Evolutionary conservation across 2,797 vertebrate genomes (phyloP).

Genomic region (Bradypodion pumilum): DNA sequence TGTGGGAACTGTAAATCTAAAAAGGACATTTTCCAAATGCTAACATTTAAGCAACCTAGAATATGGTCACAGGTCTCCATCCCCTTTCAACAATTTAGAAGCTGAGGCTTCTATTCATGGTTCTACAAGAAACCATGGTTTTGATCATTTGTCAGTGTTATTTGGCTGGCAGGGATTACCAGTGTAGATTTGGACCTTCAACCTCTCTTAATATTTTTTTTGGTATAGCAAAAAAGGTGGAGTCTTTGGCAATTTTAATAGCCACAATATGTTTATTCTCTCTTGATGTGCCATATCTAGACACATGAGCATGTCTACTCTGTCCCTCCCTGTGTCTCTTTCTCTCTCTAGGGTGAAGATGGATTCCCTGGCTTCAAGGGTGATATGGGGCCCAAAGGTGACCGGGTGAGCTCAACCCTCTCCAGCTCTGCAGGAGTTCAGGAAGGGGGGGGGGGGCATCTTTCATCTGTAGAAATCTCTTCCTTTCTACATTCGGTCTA

Average conservation of each 20-base stretch:
- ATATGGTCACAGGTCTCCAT: not conserved
- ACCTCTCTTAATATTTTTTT: too few species aligned
- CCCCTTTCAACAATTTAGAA: not conserved
- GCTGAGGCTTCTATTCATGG: not conserved
- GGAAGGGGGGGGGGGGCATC: too few species aligned
- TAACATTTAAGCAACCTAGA: not conserved
- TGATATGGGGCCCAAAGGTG: constrained; percentile 86
- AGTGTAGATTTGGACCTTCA: not conserved
- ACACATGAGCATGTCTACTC: not conserved
- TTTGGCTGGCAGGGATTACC: not conserved
- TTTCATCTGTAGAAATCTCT: not conserved
- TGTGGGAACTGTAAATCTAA: too few species aligned
- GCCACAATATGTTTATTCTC: not conserved
- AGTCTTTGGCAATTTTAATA: not conserved
- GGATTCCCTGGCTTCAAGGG: constrained; percentile 92
- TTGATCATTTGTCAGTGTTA: not conserved
- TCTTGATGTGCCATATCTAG: not conserved
- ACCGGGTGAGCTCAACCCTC: constrained; percentile 76
- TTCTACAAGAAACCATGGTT: not conserved
- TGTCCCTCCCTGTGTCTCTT: not conserved
- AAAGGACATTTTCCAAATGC: too few species aligned
- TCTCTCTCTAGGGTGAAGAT: constrained; percentile 84
- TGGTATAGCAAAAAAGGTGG: not conserved
- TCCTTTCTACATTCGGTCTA: too few species aligned
- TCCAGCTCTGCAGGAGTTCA: not conserved